Evolutionary conservation across 2,797 vertebrate species (phyloP).

Genomic region (Eulemur coronatus): DNA sequence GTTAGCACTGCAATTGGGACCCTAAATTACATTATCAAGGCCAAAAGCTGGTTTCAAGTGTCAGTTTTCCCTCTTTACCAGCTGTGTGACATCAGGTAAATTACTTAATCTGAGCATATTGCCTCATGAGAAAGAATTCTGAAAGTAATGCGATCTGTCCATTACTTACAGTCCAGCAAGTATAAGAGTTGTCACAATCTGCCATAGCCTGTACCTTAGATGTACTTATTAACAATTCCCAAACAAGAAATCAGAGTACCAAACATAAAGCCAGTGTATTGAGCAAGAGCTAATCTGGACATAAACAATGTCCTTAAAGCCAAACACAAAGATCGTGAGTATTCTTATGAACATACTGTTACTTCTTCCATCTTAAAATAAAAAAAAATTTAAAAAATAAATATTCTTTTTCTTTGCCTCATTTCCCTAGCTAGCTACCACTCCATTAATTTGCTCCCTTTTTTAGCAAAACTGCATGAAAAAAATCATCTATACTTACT

Average conservation of each 20-base stretch:
- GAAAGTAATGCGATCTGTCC: neutral
- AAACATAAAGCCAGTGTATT: neutral
- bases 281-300: neutral
- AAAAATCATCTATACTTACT: neutral
- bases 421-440: neutral
- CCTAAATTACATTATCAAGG: neutral
- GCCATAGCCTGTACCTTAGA: neutral
- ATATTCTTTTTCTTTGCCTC: neutral
- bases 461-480: conserved; percentile 1
- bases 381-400: neutral
- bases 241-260: neutral
- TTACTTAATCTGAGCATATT: neutral
- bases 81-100: neutral
- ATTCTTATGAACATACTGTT: neutral
- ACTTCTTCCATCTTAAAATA: conserved; percentile 2
- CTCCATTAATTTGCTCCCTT: neutral
- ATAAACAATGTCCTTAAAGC: neutral
- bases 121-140: neutral
- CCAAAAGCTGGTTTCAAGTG: neutral
- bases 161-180: neutral
- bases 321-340: neutral
- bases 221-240: neutral
- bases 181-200: neutral
- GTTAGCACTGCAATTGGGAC: neutral
- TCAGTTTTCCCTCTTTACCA: neutral